phyloP scores from a whole-genome alignment of 2,797 vertebrate genomes.

The Hapalemur alaotrensis region DNA sequence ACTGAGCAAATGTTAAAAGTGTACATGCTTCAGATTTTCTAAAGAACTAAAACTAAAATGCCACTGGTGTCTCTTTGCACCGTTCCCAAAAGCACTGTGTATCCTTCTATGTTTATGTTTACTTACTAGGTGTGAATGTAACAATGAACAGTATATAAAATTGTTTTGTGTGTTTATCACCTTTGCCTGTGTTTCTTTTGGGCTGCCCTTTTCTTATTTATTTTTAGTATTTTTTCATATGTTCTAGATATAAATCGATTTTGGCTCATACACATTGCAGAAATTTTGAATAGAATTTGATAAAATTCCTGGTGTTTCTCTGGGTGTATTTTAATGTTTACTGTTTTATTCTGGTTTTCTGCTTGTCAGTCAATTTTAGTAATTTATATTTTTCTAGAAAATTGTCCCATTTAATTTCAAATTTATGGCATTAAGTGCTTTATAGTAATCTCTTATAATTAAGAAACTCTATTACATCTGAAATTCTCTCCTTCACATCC shows the following conservation, averaged over 20 bases:
- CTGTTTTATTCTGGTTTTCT: background rate
- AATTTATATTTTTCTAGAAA: constrained; percentile 9
- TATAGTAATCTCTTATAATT: background rate
- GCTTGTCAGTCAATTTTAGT: background rate
- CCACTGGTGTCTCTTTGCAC: background rate
- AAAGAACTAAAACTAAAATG: background rate
- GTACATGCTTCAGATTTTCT: background rate
- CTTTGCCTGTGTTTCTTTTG: background rate
- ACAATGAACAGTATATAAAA: background rate
- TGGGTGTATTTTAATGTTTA: background rate
- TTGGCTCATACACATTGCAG: background rate
- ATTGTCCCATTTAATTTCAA: background rate
- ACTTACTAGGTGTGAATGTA: background rate
- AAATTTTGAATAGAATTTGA: background rate
- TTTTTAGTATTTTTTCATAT: background rate
- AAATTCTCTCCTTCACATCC: background rate
- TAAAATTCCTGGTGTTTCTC: background rate
- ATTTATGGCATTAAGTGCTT: background rate
- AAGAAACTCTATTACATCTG: background rate
- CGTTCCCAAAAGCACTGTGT: background rate
- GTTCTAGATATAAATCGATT: background rate
- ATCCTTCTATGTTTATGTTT: background rate
- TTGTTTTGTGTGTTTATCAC: background rate
- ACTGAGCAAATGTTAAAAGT: background rate
- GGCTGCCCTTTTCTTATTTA: background rate